phyloP scores from a whole-genome alignment of 2,797 vertebrate species.

The Aratinga solstitialis region DNA sequence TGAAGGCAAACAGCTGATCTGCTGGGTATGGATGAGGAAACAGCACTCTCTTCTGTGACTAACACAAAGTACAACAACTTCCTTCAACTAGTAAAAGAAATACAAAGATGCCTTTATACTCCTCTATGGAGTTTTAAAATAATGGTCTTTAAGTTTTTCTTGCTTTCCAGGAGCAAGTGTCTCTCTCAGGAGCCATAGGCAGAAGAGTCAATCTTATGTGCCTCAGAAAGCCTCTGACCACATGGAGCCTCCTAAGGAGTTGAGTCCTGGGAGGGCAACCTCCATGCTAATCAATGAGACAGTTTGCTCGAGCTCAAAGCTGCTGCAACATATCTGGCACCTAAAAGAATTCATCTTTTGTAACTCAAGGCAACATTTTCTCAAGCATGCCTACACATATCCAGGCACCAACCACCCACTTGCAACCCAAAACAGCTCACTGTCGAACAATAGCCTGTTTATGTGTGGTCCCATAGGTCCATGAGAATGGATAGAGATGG shows the following conservation, averaged over 20 bases:
- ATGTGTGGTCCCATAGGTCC: neutral
- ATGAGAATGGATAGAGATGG: neutral
- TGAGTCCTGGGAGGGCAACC: neutral
- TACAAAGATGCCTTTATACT: neutral
- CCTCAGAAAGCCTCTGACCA: neutral
- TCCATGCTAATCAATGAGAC: neutral
- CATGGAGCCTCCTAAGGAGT: neutral
- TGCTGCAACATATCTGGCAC: neutral
- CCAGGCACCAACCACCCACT: neutral
- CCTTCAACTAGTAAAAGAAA: neutral
- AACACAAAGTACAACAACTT: neutral
- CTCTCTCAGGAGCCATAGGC: neutral
- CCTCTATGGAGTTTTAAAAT: neutral
- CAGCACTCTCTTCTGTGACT: neutral
- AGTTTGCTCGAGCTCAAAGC: neutral
- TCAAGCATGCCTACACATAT: neutral
- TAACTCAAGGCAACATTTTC: slow-evolving; percentile 30
- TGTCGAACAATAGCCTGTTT: neutral
- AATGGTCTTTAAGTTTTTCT: neutral
- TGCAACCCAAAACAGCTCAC: neutral
- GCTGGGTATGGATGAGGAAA: neutral
- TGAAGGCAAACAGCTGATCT: neutral
- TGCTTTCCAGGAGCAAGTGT: neutral
- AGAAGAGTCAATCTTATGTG: neutral
- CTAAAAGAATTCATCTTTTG: slow-evolving; percentile 21